Conservation (phyloP, 2,888 invertebrate species). For the Melikaiella ostensackeni region DNA sequence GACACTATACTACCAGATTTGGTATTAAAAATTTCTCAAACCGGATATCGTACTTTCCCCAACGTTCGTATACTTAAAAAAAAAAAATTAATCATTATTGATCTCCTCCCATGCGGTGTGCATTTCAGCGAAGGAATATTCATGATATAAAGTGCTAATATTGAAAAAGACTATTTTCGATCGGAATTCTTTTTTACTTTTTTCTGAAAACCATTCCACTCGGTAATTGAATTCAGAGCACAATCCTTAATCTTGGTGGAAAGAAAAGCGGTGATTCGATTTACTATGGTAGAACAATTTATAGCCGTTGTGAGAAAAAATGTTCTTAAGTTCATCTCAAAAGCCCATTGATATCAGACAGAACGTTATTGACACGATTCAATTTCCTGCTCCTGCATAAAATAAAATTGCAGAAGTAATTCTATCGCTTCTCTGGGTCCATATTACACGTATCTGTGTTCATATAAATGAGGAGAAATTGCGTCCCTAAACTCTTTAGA, state of each 20-base stretch:
- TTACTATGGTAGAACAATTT: neutral
- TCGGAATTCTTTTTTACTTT: neutral
- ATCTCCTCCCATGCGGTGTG: neutral
- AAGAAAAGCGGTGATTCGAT: neutral
- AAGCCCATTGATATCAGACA: neutral
- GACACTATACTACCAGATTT: too few species aligned
- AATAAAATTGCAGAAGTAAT: neutral
- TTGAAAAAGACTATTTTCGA: neutral
- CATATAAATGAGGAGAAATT: neutral
- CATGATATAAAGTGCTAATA: neutral
- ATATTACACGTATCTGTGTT: neutral
- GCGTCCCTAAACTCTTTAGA: neutral
- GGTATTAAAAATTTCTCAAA: too few species aligned
- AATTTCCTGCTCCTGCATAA: neutral
- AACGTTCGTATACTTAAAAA: too few species aligned
- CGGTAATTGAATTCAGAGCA: conserved; percentile 2
- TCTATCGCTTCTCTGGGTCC: neutral
- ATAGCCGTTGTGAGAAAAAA: neutral
- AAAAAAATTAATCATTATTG: neutral
- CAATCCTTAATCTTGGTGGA: neutral
- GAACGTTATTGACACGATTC: neutral
- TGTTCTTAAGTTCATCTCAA: neutral
- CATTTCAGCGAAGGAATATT: neutral
- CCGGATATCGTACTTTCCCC: too few species aligned
- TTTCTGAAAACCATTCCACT: neutral